A percentile compares a stretch with the other conserved stretches of the same genome.
Evolutionary conservation across 1,140 invertebrate genomes (phyloP).

Genomic region (Ceratina calcarata): DNA sequence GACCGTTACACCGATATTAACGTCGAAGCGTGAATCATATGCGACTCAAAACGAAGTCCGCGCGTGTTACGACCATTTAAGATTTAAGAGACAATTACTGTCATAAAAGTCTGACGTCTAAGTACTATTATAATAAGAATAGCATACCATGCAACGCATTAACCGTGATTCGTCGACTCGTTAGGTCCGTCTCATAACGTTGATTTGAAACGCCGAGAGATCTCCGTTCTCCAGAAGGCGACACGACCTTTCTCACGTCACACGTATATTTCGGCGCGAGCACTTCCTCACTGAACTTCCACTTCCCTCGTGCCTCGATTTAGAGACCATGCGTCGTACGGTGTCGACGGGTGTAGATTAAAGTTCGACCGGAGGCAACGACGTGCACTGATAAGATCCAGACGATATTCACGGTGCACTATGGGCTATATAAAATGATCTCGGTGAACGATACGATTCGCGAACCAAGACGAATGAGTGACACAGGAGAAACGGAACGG

Average conservation of each 20-base stretch:
- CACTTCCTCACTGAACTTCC: slow-evolving; percentile 60
- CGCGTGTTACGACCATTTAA: too few relatives aligned
- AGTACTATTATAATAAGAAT: background rate
- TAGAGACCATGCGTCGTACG: background rate
- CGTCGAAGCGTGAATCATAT: too few relatives aligned
- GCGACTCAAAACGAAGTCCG: too few relatives aligned
- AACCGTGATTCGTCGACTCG: slow-evolving; percentile 45
- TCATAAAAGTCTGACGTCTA: background rate
- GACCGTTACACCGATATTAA: too few relatives aligned
- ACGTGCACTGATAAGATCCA: slow-evolving; percentile 20
- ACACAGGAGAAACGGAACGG: background rate
- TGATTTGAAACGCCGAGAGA: slow-evolving; percentile 46
- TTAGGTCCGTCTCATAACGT: slow-evolving; percentile 62
- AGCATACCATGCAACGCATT: slow-evolving; percentile 55
- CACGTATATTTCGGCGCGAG: slow-evolving; percentile 16
- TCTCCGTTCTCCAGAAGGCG: slow-evolving; percentile 26
- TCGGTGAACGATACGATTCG: too few relatives aligned
- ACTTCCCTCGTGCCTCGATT: slow-evolving; percentile 10
- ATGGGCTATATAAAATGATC: too few relatives aligned
- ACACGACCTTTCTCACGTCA: slow-evolving; percentile 45
- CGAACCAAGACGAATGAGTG: too few relatives aligned
- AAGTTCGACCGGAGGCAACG: background rate
- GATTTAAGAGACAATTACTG: background rate
- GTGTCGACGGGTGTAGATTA: background rate
- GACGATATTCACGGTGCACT: slow-evolving; percentile 2